These are phyloP conservation scores for Prunella strophiata DNA, from an alignment of 2,797 vertebrate species.

Conservation along the genomic window DNA sequence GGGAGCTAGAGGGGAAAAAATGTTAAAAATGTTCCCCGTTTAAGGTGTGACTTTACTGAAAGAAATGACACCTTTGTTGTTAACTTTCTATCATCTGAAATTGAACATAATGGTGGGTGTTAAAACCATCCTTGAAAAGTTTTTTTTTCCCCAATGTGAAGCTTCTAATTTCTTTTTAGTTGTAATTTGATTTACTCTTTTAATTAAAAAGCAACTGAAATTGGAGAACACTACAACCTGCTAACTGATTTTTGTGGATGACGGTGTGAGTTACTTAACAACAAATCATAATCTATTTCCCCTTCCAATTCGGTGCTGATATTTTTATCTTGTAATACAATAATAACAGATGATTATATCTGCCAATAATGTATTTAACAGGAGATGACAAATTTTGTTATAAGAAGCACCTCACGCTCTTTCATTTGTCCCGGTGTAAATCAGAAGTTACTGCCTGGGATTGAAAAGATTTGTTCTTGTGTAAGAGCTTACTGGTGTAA, in stretches of 20 bases:
- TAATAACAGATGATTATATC: background rate
- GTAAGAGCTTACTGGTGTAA: constrained; percentile 42
- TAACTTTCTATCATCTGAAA: background rate
- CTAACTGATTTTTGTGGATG: constrained; percentile 60
- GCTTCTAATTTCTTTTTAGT: constrained; percentile 8
- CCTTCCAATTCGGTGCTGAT: background rate
- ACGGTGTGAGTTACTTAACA: constrained; percentile 3
- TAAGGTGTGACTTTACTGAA: background rate
- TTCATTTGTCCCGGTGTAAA: background rate
- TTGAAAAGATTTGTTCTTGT: constrained; percentile 5
- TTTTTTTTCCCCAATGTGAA: background rate
- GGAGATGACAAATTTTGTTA: constrained; percentile 27
- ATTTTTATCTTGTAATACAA: constrained; percentile 16
- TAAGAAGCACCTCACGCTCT: background rate
- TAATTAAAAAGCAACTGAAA: constrained; percentile 74
- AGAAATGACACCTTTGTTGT: background rate
- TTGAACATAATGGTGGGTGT: background rate
- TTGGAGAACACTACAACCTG: constrained; percentile 48
- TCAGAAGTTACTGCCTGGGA: constrained; percentile 7
- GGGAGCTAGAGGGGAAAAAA: background rate
- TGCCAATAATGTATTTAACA: constrained; percentile 46
- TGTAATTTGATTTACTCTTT: constrained; percentile 68
- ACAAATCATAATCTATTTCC: background rate
- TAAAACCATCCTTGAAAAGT: background rate
- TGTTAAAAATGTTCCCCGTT: background rate